These are phyloP conservation scores for Bombus waltoni DNA, from an alignment of 1,140 invertebrate species.

Conservation along the genomic window DNA sequence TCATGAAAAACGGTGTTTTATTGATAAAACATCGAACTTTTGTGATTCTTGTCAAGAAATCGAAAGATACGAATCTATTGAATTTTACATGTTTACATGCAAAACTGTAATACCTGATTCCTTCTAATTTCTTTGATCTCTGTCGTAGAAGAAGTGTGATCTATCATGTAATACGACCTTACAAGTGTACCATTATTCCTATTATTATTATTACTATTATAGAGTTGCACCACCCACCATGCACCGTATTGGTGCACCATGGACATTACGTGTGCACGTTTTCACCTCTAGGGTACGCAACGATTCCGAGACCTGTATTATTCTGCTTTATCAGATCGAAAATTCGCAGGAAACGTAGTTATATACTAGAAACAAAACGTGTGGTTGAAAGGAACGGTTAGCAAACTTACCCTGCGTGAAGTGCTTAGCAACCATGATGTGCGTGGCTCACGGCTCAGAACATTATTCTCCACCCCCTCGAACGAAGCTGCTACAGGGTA, in stretches of 20 bases:
- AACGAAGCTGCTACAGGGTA: conserved; percentile 42
- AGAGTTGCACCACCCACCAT: conserved; percentile 60
- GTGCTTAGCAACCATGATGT: conserved; percentile 78
- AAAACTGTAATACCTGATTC: neutral
- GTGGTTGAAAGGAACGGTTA: neutral
- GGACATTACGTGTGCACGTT: conserved; percentile 24
- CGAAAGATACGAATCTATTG: neutral
- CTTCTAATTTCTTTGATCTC: neutral
- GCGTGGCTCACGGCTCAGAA: conserved; percentile 56
- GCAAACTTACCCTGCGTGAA: conserved; percentile 78
- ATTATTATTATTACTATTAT: conserved; percentile 27
- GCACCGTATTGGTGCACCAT: conserved; percentile 29
- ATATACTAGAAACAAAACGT: neutral
- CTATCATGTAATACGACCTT: neutral
- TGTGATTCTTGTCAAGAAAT: neutral
- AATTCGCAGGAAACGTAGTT: neutral
- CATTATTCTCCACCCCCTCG: conserved; percentile 62
- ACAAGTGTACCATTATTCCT: neutral
- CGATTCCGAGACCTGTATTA: neutral
- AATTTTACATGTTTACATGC: neutral
- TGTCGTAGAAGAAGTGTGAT: neutral
- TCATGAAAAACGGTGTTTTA: neutral
- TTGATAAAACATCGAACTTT: no score
- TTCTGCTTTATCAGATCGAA: neutral
- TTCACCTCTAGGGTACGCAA: neutral